Evolutionary conservation across 1,140 invertebrate species (phyloP), one percentile per base, ranked within the genome.

Genomic region (Alviniconcha marisindica): DNA sequence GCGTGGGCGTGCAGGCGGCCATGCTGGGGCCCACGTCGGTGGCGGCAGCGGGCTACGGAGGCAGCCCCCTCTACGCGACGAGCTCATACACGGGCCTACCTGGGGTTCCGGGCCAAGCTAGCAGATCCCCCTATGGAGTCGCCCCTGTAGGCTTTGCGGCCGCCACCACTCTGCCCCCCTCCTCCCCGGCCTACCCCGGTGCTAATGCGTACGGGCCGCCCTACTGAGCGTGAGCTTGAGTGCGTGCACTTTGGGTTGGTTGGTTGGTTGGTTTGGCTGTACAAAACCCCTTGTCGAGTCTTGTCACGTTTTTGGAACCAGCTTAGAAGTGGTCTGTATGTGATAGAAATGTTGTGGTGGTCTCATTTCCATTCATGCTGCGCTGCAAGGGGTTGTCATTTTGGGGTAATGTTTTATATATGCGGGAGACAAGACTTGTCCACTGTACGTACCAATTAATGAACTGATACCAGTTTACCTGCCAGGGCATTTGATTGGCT

Each of bases 71-170:
- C 44, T 80, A 80, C 44, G 78, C 78, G 24, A 38, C 78, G 24
- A 80, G 78, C 78, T 66, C 56, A 36, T 80, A 80, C 48, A 80
- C 78, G 12, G 78, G 78, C 18, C 56, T 80, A 5, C 56, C 78
- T n/a, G 56, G 36, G 10, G 31, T 80, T 36, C 78, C 78, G 24
- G 78, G 36, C 78, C 78, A 80, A 60, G 15, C 78, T 3, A 80
- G 78, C 78, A 63, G 78, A 44, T 33, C 78, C 5, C 28, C 78
- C 31, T 80, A 69, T 44, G 78, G 33, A 5, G 40, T 80, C 24
- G 78, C 78, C 33, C 78, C 56, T 5, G 56, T 80, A 5, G 78
- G 78, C 24, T 80, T 66, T 31, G 38, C 78, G 5, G 28, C 78
- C 15, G n/a, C 56, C 40, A 44, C 54, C 40, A 78, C 14, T 38